phyloP scores from a whole-genome alignment of 2,888 invertebrate species.

The Plagiodera versicolora region DNA sequence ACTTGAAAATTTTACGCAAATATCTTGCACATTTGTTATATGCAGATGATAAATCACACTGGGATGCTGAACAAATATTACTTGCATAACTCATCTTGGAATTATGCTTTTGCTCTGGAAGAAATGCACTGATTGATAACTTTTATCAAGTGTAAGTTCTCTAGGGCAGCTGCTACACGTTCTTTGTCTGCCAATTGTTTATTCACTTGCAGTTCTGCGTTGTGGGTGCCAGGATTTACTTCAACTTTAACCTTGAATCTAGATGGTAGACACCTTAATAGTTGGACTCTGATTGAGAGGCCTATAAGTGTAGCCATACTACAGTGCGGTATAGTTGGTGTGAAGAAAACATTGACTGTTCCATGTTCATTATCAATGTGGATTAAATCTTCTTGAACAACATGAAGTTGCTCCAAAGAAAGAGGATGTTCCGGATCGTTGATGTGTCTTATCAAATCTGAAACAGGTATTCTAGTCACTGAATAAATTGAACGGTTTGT shows the following conservation, averaged over 20 bases:
- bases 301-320: slow-evolving; percentile 97
- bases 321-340: slow-evolving; percentile 98
- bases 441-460: slow-evolving; percentile 88
- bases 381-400: slow-evolving; percentile 83
- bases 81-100: slow-evolving; percentile 16
- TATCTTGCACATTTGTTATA: slow-evolving; percentile 89
- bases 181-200: slow-evolving; percentile 98
- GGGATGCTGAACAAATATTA: slow-evolving; percentile 17
- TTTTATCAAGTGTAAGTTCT: slow-evolving; percentile 86
- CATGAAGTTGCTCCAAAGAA: slow-evolving; percentile 91
- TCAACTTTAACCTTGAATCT: slow-evolving; percentile 82
- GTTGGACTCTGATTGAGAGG: slow-evolving; percentile 88
- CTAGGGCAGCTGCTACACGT: slow-evolving; percentile 94
- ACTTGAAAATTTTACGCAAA: slow-evolving; percentile 80
- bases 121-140: slow-evolving; percentile 92
- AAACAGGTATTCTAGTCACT: slow-evolving; percentile 35
- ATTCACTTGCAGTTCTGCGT: slow-evolving; percentile 90
- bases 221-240: slow-evolving; percentile 91
- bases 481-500: not conserved
- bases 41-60: slow-evolving; percentile 74
- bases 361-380: slow-evolving; percentile 74
- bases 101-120: slow-evolving; percentile 33
- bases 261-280: slow-evolving; percentile 80
- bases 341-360: slow-evolving; percentile 78
- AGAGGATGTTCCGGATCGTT: slow-evolving; percentile 98